Evolutionary conservation across 2,113 vertebrate species (phyloP).

Genomic region (Alethe castanea): DNA sequence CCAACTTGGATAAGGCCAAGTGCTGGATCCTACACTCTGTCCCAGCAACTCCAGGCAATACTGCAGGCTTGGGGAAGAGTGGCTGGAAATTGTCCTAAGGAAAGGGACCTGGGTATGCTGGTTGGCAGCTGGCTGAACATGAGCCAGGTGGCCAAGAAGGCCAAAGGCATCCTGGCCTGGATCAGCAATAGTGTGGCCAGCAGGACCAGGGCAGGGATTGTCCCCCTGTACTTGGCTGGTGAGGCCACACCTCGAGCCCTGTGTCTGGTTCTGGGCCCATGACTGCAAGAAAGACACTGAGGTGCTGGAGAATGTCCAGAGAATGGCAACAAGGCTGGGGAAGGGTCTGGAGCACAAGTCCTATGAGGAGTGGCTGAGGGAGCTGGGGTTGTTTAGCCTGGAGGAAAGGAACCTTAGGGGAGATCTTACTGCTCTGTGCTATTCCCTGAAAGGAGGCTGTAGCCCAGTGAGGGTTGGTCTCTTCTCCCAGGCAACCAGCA

Average conservation of each 20-base stretch:
- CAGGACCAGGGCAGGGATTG: neutral
- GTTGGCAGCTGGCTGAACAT: too few relatives aligned
- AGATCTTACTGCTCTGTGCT: fast-evolving
- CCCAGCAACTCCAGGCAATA: too few relatives aligned
- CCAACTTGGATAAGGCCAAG: neutral
- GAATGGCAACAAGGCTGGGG: neutral
- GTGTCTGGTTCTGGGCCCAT: neutral
- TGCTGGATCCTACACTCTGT: neutral
- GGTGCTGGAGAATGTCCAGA: neutral
- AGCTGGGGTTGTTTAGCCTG: neutral
- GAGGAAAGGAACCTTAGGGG: neutral
- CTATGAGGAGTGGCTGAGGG: fast-evolving
- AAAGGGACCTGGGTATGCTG: neutral
- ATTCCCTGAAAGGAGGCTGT: neutral
- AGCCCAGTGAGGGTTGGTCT: fast-evolving
- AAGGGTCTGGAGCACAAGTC: neutral
- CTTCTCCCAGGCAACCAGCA: neutral
- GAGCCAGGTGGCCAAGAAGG: neutral
- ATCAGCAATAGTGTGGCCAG: neutral
- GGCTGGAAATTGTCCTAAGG: neutral
- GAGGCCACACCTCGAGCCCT: neutral
- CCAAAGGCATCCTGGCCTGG: neutral
- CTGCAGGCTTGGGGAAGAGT: neutral
- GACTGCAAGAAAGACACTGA: neutral
- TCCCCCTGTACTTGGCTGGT: neutral